Conservation (phyloP, 1,140 invertebrate species). For the Phortica variegata region DNA sequence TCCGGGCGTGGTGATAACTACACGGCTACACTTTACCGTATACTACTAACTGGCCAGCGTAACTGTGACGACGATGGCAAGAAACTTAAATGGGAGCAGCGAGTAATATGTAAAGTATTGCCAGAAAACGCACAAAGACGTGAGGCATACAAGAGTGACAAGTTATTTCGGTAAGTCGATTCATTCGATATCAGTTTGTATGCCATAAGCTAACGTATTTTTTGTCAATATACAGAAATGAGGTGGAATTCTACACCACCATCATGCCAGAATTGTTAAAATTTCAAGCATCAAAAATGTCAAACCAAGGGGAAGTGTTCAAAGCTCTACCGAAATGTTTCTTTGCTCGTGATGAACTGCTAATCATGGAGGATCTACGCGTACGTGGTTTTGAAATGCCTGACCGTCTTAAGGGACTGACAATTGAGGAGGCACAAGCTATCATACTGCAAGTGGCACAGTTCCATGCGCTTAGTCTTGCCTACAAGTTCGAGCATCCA, state of each 20-base stretch:
- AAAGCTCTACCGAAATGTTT: conserved; percentile 67
- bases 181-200: too few species aligned
- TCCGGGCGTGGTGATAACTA: conserved; percentile 73
- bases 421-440: conserved; percentile 62
- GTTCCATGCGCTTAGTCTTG: conserved; percentile 68
- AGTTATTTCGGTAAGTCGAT: conserved; percentile 60
- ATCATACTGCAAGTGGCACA: conserved; percentile 66
- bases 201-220: neutral
- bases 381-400: conserved; percentile 67
- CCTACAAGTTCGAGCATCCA: conserved; percentile 65
- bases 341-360: conserved; percentile 63
- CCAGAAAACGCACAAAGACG: conserved; percentile 65
- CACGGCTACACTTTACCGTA: conserved; percentile 70
- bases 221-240: conserved; percentile 60
- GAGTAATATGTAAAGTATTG: conserved; percentile 70
- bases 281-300: conserved; percentile 60
- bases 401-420: conserved; percentile 65
- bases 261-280: conserved; percentile 66
- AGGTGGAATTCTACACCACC: conserved; percentile 70
- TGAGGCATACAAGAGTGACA: conserved; percentile 70
- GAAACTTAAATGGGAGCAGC: conserved; percentile 60
- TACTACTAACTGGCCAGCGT: conserved; percentile 62
- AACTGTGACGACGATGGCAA: conserved; percentile 51
- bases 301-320: conserved; percentile 57
- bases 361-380: conserved; percentile 65